phyloP scores from a whole-genome alignment of 2,113 vertebrate genomes.

The Mirza zaza region DNA sequence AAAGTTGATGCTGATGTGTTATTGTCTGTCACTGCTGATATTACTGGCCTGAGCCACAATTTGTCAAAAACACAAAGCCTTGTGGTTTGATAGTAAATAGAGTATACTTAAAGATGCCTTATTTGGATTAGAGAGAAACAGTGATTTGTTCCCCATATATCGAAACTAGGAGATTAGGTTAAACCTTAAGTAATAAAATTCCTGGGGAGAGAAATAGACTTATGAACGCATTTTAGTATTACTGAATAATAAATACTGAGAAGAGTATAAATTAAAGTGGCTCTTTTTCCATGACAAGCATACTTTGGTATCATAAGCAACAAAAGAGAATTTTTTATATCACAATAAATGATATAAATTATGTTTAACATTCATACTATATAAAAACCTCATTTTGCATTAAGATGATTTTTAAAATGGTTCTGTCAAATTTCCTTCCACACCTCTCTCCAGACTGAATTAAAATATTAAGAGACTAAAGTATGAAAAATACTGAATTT shows the following conservation, averaged over 20 bases:
- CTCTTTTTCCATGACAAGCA: neutral
- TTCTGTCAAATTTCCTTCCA: neutral
- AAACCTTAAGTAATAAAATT: neutral
- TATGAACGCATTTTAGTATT: neutral
- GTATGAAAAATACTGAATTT: neutral
- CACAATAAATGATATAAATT: neutral
- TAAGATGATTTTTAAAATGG: neutral
- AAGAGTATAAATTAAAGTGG: neutral
- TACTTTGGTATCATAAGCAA: neutral
- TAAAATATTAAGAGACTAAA: neutral
- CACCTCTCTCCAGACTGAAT: neutral
- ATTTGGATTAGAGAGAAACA: neutral
- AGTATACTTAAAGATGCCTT: neutral
- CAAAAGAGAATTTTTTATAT: neutral
- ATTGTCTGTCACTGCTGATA: neutral
- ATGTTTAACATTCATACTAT: neutral
- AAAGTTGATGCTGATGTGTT: accelerated
- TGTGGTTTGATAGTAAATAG: neutral
- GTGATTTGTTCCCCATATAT: neutral
- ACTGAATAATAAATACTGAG: neutral
- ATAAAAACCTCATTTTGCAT: neutral
- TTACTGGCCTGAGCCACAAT: neutral
- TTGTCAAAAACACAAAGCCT: neutral
- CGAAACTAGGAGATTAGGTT: neutral
- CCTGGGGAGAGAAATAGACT: neutral